Evolutionary conservation across 2,888 invertebrate genomes (phyloP).

Genomic region (Papilio demoleus): DNA sequence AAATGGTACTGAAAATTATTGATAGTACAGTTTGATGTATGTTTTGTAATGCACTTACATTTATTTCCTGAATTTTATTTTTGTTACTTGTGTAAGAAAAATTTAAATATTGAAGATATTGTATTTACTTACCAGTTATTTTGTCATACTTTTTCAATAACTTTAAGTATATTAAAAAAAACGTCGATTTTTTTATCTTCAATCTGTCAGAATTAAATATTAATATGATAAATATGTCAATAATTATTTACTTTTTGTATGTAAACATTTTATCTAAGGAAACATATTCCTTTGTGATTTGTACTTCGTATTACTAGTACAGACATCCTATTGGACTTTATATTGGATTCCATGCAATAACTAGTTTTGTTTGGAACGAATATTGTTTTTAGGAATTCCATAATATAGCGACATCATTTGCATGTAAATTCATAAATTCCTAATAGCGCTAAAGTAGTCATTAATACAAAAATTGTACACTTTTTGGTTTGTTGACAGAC

Average conservation of each 20-base stretch:
- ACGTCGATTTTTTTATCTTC: neutral
- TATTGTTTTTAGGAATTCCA: too few relatives aligned
- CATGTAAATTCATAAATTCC: too few relatives aligned
- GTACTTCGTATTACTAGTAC: too few relatives aligned
- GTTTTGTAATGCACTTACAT: conserved; percentile 1
- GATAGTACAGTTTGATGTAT: neutral
- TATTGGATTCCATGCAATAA: neutral
- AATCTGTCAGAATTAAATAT: neutral
- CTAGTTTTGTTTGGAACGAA: too few relatives aligned
- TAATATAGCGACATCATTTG: too few relatives aligned
- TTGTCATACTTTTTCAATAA: neutral
- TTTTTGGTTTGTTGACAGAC: too few relatives aligned
- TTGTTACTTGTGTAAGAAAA: neutral
- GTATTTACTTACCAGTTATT: conserved; percentile 12
- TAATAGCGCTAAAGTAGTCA: too few relatives aligned
- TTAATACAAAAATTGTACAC: too few relatives aligned
- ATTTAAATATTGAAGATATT: neutral
- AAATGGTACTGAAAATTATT: conserved; percentile 5
- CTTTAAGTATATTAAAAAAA: neutral
- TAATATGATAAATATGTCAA: neutral
- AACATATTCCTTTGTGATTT: too few relatives aligned
- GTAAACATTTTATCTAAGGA: neutral
- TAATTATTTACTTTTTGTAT: neutral
- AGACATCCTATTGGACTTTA: neutral
- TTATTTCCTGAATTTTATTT: conserved; percentile 2